A percentile compares a stretch with the other conserved stretches of the same genome.
Conservation (phyloP, 2,113 vertebrate species). For the Lampris megalopsis region DNA sequence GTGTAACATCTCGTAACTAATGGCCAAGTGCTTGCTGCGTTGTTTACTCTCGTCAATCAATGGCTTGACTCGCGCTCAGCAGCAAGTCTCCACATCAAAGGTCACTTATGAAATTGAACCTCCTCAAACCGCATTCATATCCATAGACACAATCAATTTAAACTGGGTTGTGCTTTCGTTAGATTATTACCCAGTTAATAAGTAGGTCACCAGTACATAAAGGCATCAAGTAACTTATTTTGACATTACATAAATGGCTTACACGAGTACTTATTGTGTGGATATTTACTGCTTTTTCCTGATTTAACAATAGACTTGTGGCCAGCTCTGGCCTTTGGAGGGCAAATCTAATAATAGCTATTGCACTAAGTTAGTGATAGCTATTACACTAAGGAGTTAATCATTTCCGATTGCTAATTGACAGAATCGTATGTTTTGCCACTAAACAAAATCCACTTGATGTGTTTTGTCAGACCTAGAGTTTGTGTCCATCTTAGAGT, state of each 20-base stretch:
- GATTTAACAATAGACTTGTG: no score
- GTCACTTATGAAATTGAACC: neutral
- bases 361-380: no score
- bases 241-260: neutral
- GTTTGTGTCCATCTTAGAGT: neutral
- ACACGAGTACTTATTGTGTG: no score
- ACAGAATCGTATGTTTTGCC: no score
- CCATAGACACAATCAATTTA: neutral
- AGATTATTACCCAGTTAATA: neutral
- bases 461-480: neutral
- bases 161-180: neutral
- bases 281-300: no score
- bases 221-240: neutral
- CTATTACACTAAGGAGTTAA: no score
- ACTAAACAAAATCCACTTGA: no score
- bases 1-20: no score
- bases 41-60: constrained; percentile 37
- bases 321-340: no score
- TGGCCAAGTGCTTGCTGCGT: neutral
- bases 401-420: no score
- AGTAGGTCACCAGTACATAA: neutral
- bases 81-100: neutral
- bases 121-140: no score
- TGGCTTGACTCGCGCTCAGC: neutral
- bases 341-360: no score